These are phyloP conservation scores for Macropodus opercularis DNA, from an alignment of 2,797 vertebrate genomes.

Conservation along the genomic window DNA sequence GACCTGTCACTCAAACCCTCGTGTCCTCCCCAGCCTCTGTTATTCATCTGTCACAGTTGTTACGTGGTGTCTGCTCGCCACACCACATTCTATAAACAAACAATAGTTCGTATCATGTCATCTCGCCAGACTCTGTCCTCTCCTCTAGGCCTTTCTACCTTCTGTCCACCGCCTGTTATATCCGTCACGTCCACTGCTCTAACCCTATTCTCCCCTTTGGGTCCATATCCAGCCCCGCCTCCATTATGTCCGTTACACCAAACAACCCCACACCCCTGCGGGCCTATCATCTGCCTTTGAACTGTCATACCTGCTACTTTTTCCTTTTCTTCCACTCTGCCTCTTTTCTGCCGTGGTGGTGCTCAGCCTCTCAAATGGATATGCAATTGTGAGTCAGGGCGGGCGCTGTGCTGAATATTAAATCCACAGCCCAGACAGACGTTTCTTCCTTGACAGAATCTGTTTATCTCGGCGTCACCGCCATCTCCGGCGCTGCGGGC, in stretches of 20 bases:
- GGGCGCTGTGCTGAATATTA: slow-evolving; percentile 64
- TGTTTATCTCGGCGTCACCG: slow-evolving; percentile 62
- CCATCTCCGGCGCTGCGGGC: slow-evolving; percentile 53
- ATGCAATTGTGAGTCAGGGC: slow-evolving; percentile 61
- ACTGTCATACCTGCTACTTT: slow-evolving; percentile 60
- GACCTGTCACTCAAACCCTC: slow-evolving; percentile 37
- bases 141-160: slow-evolving; percentile 23
- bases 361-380: slow-evolving; percentile 58
- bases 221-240: slow-evolving; percentile 36
- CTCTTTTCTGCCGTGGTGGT: slow-evolving; percentile 36
- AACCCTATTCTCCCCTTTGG: slow-evolving; percentile 33
- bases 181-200: slow-evolving; percentile 24
- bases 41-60: slow-evolving; percentile 45
- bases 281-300: slow-evolving; percentile 58
- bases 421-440: slow-evolving; percentile 59
- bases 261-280: slow-evolving; percentile 48
- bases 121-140: slow-evolving; percentile 12
- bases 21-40: slow-evolving; percentile 27
- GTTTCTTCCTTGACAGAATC: slow-evolving; percentile 60
- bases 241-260: slow-evolving; percentile 35
- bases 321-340: slow-evolving; percentile 31
- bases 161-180: slow-evolving; percentile 9
- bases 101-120: slow-evolving; percentile 26
- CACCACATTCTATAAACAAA: slow-evolving; percentile 42
- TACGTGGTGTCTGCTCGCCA: slow-evolving; percentile 23